Evolutionary conservation across 2,797 vertebrate species (phyloP), one percentile per base, ranked within the genome.

Genomic region (Carapus acus): DNA sequence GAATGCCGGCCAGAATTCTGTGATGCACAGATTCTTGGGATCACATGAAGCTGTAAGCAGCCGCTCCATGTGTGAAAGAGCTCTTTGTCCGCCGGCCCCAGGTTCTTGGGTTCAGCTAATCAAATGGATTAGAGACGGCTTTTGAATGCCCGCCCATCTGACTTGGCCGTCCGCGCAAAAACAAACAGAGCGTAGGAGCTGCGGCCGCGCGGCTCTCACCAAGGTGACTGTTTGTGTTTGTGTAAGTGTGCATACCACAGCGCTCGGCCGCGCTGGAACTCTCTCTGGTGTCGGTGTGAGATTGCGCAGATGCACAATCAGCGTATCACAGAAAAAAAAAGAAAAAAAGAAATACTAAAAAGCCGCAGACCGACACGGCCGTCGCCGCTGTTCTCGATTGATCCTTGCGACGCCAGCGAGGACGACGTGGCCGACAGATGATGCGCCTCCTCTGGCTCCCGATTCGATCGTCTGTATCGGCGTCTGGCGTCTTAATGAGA

Each of bases 41-140:
- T 87, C 84, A 80, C 76, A 79, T 85, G 83, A 68, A 72, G 79
- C 79, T 55, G 71, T 83, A 81, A 83, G 81, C 84, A 76, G 73
- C 37, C 54, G 67, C 71, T 63, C 57, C 71, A 71, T 76, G 73
- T 77, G 74, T 79, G 77, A 88, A 89, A 85, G 86, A 77, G 69
- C 73, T 82, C 83, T 88, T 89, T 90, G 87, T 89, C 78, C 74
- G 66, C 37, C n/a, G 69, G n/a, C n/a, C 43, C 68, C 72, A 71
- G 76, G 78, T 81, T 85, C 69, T 70, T 78, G 82, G 67, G 70
- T 87, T 86, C 78, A 84, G 76, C 74, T 87, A 87, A 89, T 89
- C 86, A 88, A 87, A 85, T 72, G 82, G 86, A 88, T 86, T 88
- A 86, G 71, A 79, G 80, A 67, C 62, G 47, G 80, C 82, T 87